phyloP scores from a whole-genome alignment of 2,113 vertebrate species.

The Alouatta palliata region DNA sequence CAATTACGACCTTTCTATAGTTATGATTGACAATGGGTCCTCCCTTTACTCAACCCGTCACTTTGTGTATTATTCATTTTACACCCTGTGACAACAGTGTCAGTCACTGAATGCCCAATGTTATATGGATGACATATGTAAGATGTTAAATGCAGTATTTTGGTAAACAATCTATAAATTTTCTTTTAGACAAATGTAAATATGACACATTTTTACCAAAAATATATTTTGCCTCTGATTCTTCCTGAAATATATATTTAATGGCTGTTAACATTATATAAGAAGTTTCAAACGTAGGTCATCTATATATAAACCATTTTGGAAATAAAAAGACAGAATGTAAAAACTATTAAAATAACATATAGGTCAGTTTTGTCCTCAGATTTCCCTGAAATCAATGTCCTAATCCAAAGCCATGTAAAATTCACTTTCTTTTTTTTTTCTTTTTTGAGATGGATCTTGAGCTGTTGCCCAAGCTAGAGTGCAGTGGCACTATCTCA shows the following conservation, averaged over 20 bases:
- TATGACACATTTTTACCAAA: neutral
- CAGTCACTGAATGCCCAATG: neutral
- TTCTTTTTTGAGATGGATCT: neutral
- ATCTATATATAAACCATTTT: neutral
- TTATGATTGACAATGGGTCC: neutral
- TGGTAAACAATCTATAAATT: neutral
- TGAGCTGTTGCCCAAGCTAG: no score
- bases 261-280: neutral
- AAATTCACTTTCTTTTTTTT: neutral
- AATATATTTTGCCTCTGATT: neutral
- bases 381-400: neutral
- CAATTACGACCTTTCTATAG: neutral
- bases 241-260: neutral
- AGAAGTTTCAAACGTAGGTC: neutral
- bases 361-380: neutral
- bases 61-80: neutral
- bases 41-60: neutral
- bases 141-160: neutral
- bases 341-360: constrained; percentile 41
- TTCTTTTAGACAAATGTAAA: neutral
- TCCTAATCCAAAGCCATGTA: neutral
- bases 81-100: neutral
- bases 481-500: no score
- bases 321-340: constrained; percentile 16
- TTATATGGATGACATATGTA: neutral